Base-by-base conservation (phyloP, 2,113 vertebrate genomes). In the Gymnobelideus leadbeateri region DNA sequence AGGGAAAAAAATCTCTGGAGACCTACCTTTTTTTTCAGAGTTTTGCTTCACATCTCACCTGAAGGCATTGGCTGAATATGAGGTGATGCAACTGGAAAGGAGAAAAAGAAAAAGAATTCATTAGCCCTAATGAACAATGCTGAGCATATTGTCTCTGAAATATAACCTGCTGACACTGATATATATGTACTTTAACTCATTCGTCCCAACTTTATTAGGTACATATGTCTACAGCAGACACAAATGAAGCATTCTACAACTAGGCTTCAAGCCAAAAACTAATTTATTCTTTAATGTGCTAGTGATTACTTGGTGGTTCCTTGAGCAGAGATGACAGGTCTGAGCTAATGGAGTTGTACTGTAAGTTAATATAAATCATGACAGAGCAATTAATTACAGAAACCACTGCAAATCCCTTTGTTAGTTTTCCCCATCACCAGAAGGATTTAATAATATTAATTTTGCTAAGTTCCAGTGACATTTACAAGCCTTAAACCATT, bases 301-400 rank as follows among this genome's bases (percentile, higher is more conserved):
- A 98, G 98, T 98, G 99, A 99, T 99, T 99, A 99, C 98, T 98
- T 98, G 98, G 98, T 98, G 98, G 98, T 99, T 99, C 98, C 98
- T 99, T 98, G 98, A 98, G 98, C 98, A 97, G 98, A 98, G 98
- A 99, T 99, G 99, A 99, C 99, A 99, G 98, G 98, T 98, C 98
- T 98, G 97, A 98, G 98, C 98, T 99, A 99, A 99, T 99, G 98
- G 98, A 99, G 98, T 99, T 98, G 98, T 99, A 99, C 98, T 99
- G 98, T 98, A 99, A 99, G 98, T 99, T 99, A 99, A 99, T 99
- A 99, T 99, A 99, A 99, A 99, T 98, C 99, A 99, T 99, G 99
- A 99, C 99, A 99, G 98, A 98, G 98, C 99, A 99, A 99, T 99
- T 99, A 99, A 99, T 99, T 99, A 99, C 98, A 98, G 98, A 99